Percentiles rank a stretch among this genome's conserved stretches.
phyloP scores from a whole-genome alignment of 2,888 invertebrate genomes.

The Agriopis leucophaearia region DNA sequence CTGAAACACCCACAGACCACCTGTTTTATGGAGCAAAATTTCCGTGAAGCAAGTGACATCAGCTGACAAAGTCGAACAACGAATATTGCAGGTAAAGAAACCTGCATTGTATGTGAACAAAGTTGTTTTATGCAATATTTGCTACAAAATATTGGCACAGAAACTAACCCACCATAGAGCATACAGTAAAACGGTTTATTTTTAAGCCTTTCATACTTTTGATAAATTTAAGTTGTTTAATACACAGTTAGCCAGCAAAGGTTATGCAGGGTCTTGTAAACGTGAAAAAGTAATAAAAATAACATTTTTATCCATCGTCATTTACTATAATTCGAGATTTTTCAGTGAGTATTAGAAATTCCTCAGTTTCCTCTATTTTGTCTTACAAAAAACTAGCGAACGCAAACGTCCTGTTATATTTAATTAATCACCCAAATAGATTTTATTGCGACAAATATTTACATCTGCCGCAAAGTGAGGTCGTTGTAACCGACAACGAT shows the following conservation, averaged over 20 bases:
- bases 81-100: slow-evolving; percentile 42
- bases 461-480: slow-evolving; percentile 64
- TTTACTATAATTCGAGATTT: too few species aligned
- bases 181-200: background rate
- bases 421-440: slow-evolving; percentile 75
- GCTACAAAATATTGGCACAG: slow-evolving; percentile 11
- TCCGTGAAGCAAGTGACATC: slow-evolving; percentile 65
- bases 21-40: slow-evolving; percentile 72
- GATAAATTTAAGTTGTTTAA: too few species aligned
- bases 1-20: slow-evolving; percentile 78
- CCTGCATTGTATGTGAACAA: slow-evolving; percentile 44
- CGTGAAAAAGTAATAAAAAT: too few species aligned
- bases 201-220: too few species aligned
- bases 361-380: background rate
- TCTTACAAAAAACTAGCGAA: slow-evolving; percentile 36
- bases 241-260: too few species aligned
- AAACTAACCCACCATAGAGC: background rate
- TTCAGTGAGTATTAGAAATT: too few species aligned
- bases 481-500: slow-evolving; percentile 28
- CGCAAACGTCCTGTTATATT: slow-evolving; percentile 67
- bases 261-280: too few species aligned
- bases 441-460: slow-evolving; percentile 78
- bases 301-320: too few species aligned
- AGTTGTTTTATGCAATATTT: slow-evolving; percentile 32
- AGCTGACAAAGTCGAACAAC: slow-evolving; percentile 56